Conservation (phyloP, 2,113 vertebrate genomes). For the Pachyramphus minor region DNA sequence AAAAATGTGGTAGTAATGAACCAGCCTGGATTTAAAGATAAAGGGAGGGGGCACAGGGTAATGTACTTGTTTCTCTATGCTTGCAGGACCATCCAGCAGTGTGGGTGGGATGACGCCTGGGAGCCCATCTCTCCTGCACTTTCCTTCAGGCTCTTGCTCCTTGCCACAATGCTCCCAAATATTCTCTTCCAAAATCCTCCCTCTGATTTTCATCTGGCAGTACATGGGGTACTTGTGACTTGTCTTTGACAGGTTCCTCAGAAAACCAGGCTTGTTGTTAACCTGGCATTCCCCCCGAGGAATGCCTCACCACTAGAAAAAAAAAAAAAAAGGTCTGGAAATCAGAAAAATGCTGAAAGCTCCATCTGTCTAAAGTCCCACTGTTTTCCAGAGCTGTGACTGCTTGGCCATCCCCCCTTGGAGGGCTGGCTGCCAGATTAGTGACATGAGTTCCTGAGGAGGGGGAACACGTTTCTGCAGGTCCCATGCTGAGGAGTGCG, state of each 20-base stretch:
- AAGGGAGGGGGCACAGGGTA: not conserved
- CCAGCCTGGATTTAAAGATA: slow-evolving; percentile 3
- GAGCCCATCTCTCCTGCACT: not conserved
- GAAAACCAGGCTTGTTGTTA: not conserved
- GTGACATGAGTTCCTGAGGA: not conserved
- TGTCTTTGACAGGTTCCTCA: not conserved
- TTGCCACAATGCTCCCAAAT: not conserved
- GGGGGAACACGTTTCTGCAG: slow-evolving; percentile 18
- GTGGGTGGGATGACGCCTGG: not conserved
- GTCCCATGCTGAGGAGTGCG: not conserved
- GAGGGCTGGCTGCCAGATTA: slow-evolving; percentile 13
- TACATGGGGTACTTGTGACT: not conserved
- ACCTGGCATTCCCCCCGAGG: not conserved
- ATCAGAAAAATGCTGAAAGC: not conserved
- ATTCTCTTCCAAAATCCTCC: not conserved
- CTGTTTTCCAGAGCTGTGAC: not conserved
- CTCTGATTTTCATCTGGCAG: not conserved
- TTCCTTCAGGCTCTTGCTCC: not conserved
- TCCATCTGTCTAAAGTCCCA: not conserved
- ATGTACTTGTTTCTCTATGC: not conserved
- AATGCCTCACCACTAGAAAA: not conserved
- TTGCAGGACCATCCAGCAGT: not conserved
- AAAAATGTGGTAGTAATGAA: not conserved
- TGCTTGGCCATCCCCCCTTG: not conserved
- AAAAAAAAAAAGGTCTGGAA: not conserved